A percentile compares a stretch with the other conserved stretches of the same genome.
Conservation (phyloP, 2,113 vertebrate species). For the Antennarius striatus region DNA sequence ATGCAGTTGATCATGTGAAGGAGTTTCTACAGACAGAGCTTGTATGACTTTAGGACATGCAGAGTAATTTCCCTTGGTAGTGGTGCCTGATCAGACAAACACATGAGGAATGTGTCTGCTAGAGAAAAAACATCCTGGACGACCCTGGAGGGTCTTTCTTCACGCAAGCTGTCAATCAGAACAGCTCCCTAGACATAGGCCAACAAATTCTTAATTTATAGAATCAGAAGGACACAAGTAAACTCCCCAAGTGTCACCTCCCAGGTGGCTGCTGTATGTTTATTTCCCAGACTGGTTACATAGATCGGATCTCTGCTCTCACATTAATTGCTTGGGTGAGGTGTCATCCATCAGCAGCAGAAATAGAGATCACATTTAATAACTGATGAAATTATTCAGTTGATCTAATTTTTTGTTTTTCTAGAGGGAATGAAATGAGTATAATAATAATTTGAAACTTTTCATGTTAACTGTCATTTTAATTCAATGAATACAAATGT, state of each 20-base stretch:
- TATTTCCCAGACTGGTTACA: too few species aligned
- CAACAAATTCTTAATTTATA: constrained; percentile 11
- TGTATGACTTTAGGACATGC: constrained; percentile 9
- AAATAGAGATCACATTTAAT: neutral
- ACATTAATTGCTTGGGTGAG: constrained; percentile 2
- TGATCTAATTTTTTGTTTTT: neutral
- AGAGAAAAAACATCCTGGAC: too few species aligned
- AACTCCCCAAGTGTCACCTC: too few species aligned
- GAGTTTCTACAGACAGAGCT: constrained; percentile 20
- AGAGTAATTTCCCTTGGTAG: constrained; percentile 55
- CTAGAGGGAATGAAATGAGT: constrained; percentile 11
- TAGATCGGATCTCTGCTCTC: neutral
- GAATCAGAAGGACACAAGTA: constrained; percentile 13
- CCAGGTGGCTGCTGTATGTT: neutral
- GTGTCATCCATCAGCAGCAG: neutral
- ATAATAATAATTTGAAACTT: neutral
- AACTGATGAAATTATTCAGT: constrained; percentile 3
- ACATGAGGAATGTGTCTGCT: neutral
- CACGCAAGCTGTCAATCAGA: constrained; percentile 17
- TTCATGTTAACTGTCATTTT: neutral
- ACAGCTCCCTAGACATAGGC: neutral
- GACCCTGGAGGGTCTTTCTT: neutral
- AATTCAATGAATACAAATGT: neutral
- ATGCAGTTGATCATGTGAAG: constrained; percentile 41
- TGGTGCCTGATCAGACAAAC: constrained; percentile 22